Evolutionary conservation across 2,113 vertebrate genomes (phyloP).

Genomic region (Aix galericulata): DNA sequence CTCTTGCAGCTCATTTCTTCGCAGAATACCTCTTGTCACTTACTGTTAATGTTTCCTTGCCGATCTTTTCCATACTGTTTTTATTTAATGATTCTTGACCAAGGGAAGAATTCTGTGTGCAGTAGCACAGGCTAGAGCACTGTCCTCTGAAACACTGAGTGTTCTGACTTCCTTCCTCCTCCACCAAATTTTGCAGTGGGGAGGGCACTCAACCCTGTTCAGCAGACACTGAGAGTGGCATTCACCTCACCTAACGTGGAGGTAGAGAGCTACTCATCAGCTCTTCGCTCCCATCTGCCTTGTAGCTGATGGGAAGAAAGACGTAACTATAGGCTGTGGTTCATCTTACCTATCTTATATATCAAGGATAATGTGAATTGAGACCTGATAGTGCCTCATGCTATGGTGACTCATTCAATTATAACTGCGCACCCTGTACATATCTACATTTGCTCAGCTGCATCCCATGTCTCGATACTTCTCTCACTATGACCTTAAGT

Average conservation of each 20-base stretch:
- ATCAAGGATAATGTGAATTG: not conserved
- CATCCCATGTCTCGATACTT: not conserved
- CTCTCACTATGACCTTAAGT: not conserved
- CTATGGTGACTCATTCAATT: fast-evolving
- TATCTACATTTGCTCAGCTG: not conserved
- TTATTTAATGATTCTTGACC: not conserved
- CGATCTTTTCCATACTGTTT: fast-evolving
- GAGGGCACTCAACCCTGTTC: not conserved
- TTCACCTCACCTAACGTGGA: fast-evolving
- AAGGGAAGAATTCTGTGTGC: not conserved
- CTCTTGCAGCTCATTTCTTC: not conserved
- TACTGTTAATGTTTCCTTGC: not conserved
- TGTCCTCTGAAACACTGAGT: not conserved
- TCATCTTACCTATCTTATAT: not conserved
- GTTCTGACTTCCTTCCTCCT: not conserved
- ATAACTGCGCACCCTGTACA: fast-evolving
- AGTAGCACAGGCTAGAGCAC: not conserved
- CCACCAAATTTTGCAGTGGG: fast-evolving
- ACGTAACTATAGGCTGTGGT: not conserved
- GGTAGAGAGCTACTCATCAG: fast-evolving
- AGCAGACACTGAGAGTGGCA: fast-evolving
- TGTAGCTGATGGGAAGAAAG: not conserved
- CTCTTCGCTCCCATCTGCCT: not conserved
- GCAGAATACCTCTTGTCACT: not conserved
- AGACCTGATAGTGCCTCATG: not conserved